These are phyloP conservation scores for Lagria hirta DNA, from an alignment of 2,888 invertebrate species.

Conservation along the genomic window DNA sequence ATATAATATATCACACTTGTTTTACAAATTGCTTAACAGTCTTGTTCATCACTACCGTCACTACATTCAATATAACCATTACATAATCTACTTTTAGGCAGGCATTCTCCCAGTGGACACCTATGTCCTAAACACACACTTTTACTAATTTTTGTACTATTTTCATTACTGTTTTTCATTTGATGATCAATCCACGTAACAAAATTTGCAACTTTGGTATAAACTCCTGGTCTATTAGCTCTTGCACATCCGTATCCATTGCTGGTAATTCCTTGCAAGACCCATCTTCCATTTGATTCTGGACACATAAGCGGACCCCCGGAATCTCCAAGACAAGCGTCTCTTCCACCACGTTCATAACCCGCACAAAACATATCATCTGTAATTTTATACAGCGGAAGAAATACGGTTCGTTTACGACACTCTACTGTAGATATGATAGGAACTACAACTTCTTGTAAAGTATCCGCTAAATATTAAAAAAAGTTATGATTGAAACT, in stretches of 20 bases:
- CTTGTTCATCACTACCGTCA: constrained; percentile 72
- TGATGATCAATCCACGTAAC: constrained; percentile 69
- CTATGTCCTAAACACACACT: constrained; percentile 66
- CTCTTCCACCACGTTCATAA: constrained; percentile 74
- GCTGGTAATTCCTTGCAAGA: constrained; percentile 67
- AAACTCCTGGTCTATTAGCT: constrained; percentile 76
- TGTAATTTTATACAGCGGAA: constrained; percentile 75
- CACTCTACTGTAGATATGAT: constrained; percentile 78
- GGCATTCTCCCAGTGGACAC: constrained; percentile 75
- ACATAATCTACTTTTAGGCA: constrained; percentile 70
- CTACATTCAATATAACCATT: constrained; percentile 78
- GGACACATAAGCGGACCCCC: constrained; percentile 80
- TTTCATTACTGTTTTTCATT: constrained; percentile 46
- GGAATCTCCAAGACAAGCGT: constrained; percentile 79
- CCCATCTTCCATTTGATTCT: constrained; percentile 56
- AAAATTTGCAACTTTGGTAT: constrained; percentile 77
- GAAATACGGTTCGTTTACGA: constrained; percentile 69
- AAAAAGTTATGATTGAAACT: constrained; percentile 1
- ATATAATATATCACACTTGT: constrained; percentile 25
- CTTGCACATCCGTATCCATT: constrained; percentile 81
- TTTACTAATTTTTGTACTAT: constrained; percentile 29
- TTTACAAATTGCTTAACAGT: constrained; percentile 53
- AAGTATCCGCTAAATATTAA: constrained; percentile 67
- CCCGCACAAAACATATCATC: constrained; percentile 84
- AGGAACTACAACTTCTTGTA: constrained; percentile 80